Base-by-base conservation (phyloP, 1,140 invertebrate species). In the Solen grandis region DNA sequence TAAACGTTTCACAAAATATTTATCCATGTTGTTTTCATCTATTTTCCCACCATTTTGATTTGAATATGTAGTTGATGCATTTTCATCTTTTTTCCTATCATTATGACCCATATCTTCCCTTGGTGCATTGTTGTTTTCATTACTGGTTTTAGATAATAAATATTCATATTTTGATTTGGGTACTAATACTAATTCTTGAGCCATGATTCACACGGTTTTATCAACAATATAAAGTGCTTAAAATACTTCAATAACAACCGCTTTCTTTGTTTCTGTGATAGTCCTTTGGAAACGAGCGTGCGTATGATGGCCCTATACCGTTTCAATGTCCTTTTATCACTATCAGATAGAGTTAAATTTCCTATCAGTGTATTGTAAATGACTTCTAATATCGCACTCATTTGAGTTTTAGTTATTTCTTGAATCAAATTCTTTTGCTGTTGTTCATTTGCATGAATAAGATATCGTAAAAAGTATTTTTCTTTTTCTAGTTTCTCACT, bases 301-400 rank as follows among this genome's bases (percentile, higher is more conserved):
- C 8, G 22, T 27, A 82, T 46, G 35, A 76, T 19, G 13, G 19
- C 59, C 33, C 73, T 73, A n/a, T n/a, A n/a, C n/a, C n/a, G n/a
- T n/a, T n/a, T n/a, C n/a, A n/a, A n/a, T n/a, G n/a, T n/a, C n/a
- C n/a, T n/a, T n/a, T n/a, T n/a, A n/a, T n/a, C n/a, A n/a, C n/a
- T n/a, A n/a, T n/a, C n/a, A n/a, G n/a, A n/a, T n/a, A n/a, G n/a
- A n/a, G n/a, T n/a, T n/a, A n/a, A n/a, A n/a, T n/a, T n/a, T n/a
- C n/a, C n/a, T 35, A 54, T 57, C 41, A 68, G 68, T 14, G 55
- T 63, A 65, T 82, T 82, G 54, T 68, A 76, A 38, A 72, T 65
- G 13, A 82, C 38, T 68, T 82, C 80, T 36, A 62, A 69, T 1
- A 82, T 36, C 31, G 57, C 63, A 70, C 72, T 41, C 38, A 82